Evolutionary conservation across 1,140 invertebrate species (phyloP), one percentile per base, ranked within the genome.

Genomic region (Homarus americanus): DNA sequence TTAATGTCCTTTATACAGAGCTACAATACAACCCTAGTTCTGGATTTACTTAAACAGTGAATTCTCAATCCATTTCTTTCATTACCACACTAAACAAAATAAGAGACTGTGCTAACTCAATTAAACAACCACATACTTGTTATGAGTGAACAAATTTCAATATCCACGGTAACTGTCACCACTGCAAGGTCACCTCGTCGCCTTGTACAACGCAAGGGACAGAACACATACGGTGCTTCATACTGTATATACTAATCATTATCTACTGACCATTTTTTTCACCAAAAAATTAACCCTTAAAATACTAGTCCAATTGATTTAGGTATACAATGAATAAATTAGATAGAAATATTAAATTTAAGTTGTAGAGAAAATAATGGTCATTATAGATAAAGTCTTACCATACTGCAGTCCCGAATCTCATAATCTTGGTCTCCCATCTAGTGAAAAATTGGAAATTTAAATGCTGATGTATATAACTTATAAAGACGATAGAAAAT

Each of bases 361-460:
- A 73, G 32, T 75, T 85, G 40, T 49, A 49, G 40, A 49, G 83
- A 85, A 49, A 73, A 85, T 85, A 85, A 85, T 85, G 83, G 69
- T 85, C 66, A 80, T 80, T 44, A 80, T 76, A 38, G 49, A 34
- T 79, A 41, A 79, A 78, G 20, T 38, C 85, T 87, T 87, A 87
- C 85, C 85, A 87, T 87, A 76, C 53, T 87, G 85, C 85, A 58
- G 85, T 87, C 85, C 85, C 53, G 73, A 41, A 87, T 66, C 36
- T 73, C 73, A 66, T 87, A 87, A 79, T 66, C 73, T 87, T 63
- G 73, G 49, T 87, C 85, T 87, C 49, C 63, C 85, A 87, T 87
- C 85, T 87, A 87, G 73, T 79, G 82, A 79, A 87, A 87, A 87
- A 87, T 79, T 87, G 63, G 85, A 87, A 87, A 79, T 63, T 87